Percentiles rank a stretch among this genome's conserved stretches.
These are phyloP conservation scores for Eilema caniola DNA, from an alignment of 2,888 invertebrate species.

Conservation along the genomic window DNA sequence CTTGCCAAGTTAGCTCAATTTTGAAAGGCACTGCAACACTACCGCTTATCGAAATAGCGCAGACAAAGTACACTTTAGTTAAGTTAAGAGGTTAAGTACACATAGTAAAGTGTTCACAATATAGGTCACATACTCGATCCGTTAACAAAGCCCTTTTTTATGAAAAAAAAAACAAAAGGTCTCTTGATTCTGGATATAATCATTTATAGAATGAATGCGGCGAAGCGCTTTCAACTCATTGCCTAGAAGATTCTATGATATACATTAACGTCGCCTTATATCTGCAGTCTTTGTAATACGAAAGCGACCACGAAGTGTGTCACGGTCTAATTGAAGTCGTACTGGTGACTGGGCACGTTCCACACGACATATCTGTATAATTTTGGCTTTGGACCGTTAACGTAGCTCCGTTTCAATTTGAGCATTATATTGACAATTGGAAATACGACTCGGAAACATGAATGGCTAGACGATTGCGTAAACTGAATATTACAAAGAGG, in stretches of 20 bases:
- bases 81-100: background rate
- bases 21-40: no score
- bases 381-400: slow-evolving; percentile 62
- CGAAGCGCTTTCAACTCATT: slow-evolving; percentile 18
- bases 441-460: slow-evolving; percentile 5
- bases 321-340: slow-evolving; percentile 79
- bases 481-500: background rate
- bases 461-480: background rate
- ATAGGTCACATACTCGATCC: background rate
- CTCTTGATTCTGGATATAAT: background rate
- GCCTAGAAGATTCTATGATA: slow-evolving; percentile 44
- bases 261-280: slow-evolving; percentile 32
- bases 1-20: no score
- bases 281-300: slow-evolving; percentile 62
- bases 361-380: slow-evolving; percentile 68
- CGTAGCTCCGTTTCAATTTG: slow-evolving; percentile 37
- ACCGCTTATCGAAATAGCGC: background rate
- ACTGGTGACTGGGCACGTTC: slow-evolving; percentile 71
- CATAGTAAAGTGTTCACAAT: background rate
- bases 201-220: slow-evolving; percentile 6
- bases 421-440: slow-evolving; percentile 28
- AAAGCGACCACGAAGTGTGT: slow-evolving; percentile 78
- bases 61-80: background rate
- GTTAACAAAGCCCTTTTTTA: background rate
- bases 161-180: background rate